Conservation (phyloP, 2,113 vertebrate genomes). For the Cynocephalus volans region DNA sequence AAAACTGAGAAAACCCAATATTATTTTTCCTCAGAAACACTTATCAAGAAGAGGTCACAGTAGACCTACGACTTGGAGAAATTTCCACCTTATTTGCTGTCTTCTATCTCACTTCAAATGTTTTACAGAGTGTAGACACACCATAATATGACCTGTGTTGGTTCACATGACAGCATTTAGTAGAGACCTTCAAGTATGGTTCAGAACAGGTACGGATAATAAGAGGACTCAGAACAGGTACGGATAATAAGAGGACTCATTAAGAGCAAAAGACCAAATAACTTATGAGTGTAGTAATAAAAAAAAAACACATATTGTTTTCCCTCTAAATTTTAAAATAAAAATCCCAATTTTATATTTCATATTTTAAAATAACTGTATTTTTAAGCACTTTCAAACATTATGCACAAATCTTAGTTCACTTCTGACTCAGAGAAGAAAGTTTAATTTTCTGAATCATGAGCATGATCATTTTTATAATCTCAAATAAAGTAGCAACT, state of each 20-base stretch:
- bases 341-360: not conserved
- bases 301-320: not conserved
- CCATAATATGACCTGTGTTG: no score
- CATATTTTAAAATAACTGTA: not conserved
- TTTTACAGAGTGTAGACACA: not conserved
- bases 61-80: not conserved
- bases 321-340: not conserved
- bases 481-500: not conserved
- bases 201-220: not conserved
- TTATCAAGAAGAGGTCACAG: not conserved
- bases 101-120: not conserved
- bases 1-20: not conserved
- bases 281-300: not conserved
- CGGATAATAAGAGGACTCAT: not conserved
- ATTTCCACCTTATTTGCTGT: not conserved
- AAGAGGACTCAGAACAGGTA: not conserved
- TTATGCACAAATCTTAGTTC: not conserved
- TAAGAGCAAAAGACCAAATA: not conserved
- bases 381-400: not conserved
- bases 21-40: not conserved
- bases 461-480: not conserved
- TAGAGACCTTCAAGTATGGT: not conserved
- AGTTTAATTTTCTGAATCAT: constrained; percentile 15
- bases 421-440: not conserved
- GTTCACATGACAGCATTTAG: rapidly evolving